A percentile compares a stretch with the other conserved stretches of the same genome.
Conservation (phyloP, 2,797 vertebrate species). For the Malacoctenus gilli region DNA sequence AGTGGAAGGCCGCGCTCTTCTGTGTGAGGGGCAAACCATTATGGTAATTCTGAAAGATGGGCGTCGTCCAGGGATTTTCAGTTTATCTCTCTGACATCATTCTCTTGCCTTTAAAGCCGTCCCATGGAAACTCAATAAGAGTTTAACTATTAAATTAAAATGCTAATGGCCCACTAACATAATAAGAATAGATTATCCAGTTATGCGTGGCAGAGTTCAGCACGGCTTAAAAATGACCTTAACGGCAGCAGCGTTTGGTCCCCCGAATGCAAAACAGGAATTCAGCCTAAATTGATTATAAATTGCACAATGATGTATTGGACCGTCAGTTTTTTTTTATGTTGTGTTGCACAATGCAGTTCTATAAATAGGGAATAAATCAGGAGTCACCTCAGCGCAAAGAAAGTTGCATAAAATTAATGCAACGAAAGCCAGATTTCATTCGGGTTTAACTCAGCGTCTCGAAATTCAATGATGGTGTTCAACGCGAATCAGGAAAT, state of each 20-base stretch:
- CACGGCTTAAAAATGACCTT: slow-evolving; percentile 21
- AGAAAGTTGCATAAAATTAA: neutral
- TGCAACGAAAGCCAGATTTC: neutral
- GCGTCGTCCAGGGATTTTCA: slow-evolving; percentile 34
- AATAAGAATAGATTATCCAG: slow-evolving; percentile 48
- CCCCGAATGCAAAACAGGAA: neutral
- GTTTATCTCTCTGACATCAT: slow-evolving; percentile 48
- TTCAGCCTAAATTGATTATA: neutral
- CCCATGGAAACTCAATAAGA: slow-evolving; percentile 43
- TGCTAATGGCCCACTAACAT: slow-evolving; percentile 36
- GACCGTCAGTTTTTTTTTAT: slow-evolving; percentile 12
- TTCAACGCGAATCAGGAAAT: neutral
- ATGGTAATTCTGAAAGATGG: slow-evolving; percentile 24
- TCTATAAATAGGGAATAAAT: neutral
- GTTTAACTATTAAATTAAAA: slow-evolving; percentile 50
- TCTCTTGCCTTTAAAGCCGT: slow-evolving; percentile 32
- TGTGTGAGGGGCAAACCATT: slow-evolving; percentile 27
- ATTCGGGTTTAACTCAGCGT: neutral
- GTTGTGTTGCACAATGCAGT: neutral
- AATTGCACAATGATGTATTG: slow-evolving; percentile 1
- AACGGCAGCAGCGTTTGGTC: slow-evolving; percentile 12
- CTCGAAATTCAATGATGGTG: neutral
- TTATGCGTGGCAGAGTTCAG: slow-evolving; percentile 29
- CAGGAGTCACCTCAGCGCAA: neutral
- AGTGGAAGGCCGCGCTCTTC: slow-evolving; percentile 8